A percentile compares a stretch with the other conserved stretches of the same genome.
These are phyloP conservation scores for Limenitis camilla DNA, from an alignment of 2,888 invertebrate genomes.

Conservation along the genomic window DNA sequence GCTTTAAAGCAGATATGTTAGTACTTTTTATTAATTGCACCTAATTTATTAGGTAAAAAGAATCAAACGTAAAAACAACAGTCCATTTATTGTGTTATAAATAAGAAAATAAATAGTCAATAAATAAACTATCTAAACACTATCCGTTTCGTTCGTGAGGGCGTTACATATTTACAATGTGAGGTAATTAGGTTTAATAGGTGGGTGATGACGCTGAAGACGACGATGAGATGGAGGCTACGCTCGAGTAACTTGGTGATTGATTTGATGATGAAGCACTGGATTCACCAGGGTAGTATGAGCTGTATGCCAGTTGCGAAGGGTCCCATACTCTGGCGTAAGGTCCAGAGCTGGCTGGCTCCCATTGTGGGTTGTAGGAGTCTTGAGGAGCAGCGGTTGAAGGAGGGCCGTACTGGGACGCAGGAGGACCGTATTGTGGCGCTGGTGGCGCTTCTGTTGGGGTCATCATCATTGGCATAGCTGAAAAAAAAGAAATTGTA, in stretches of 20 bases:
- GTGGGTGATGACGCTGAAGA: constrained; percentile 48
- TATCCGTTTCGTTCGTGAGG: constrained; percentile 57
- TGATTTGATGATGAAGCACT: constrained; percentile 73
- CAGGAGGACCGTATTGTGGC: constrained; percentile 81
- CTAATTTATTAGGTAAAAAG: constrained; percentile 18
- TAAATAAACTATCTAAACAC: constrained; percentile 62
- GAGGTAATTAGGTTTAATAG: constrained; percentile 47
- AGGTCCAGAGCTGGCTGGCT: constrained; percentile 81
- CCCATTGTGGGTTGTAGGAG: constrained; percentile 84
- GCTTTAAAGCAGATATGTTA: too few relatives aligned
- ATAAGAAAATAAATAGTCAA: constrained; percentile 65
- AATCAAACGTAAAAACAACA: constrained; percentile 38
- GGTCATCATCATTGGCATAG: constrained; percentile 83
- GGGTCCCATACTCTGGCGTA: constrained; percentile 86
- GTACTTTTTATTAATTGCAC: too few relatives aligned
- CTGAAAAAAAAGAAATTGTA: constrained; percentile 46
- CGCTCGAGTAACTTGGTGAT: constrained; percentile 65
- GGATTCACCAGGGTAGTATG: constrained; percentile 80
- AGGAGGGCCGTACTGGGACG: constrained; percentile 70
- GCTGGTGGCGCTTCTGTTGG: constrained; percentile 77
- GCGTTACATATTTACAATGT: constrained; percentile 32
- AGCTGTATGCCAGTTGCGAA: constrained; percentile 80
- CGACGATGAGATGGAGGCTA: constrained; percentile 61
- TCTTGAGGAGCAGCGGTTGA: constrained; percentile 77
- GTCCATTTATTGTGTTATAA: constrained; percentile 66